A percentile compares a stretch with the other conserved stretches of the same genome.
phyloP scores from a whole-genome alignment of 2,888 invertebrate species.

The Dendrolimus pini region DNA sequence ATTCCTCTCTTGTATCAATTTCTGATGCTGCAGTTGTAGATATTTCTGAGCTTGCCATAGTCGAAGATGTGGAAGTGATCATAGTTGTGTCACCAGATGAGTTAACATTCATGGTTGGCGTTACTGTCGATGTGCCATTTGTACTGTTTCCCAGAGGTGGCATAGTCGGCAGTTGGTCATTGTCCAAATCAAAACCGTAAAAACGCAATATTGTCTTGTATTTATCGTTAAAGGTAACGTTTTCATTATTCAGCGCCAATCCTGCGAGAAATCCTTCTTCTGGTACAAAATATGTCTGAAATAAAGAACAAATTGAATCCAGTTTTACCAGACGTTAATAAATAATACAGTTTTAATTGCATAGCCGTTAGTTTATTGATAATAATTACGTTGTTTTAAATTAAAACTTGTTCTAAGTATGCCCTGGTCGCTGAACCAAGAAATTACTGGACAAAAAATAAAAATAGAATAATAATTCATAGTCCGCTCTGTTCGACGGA shows the following conservation, averaged over 20 bases:
- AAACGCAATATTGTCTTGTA: conserved; percentile 85
- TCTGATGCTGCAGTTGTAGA: conserved; percentile 18
- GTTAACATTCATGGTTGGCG: not conserved
- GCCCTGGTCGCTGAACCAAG: not conserved
- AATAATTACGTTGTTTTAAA: not conserved
- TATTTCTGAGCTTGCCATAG: conserved; percentile 10
- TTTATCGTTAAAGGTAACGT: conserved; percentile 83
- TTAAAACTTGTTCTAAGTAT: not conserved
- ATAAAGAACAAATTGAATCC: conserved; percentile 11
- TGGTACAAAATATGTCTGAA: conserved; percentile 88
- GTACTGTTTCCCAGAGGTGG: conserved; percentile 26
- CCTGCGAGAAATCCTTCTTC: conserved; percentile 90
- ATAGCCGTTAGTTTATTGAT: not conserved
- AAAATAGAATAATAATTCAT: not conserved
- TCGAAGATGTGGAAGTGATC: not conserved
- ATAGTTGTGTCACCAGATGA: not conserved
- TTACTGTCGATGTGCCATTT: conserved; percentile 20
- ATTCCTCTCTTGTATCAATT: conserved; percentile 32
- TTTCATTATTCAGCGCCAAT: conserved; percentile 85
- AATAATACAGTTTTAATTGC: not conserved
- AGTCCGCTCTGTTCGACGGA: conserved; percentile 1
- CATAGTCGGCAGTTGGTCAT: conserved; percentile 45
- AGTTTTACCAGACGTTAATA: not conserved
- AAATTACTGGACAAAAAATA: conserved; percentile 1
- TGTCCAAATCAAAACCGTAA: conserved; percentile 87